Base-by-base conservation (phyloP, 1,140 invertebrate genomes). In the Drosophila lini region DNA sequence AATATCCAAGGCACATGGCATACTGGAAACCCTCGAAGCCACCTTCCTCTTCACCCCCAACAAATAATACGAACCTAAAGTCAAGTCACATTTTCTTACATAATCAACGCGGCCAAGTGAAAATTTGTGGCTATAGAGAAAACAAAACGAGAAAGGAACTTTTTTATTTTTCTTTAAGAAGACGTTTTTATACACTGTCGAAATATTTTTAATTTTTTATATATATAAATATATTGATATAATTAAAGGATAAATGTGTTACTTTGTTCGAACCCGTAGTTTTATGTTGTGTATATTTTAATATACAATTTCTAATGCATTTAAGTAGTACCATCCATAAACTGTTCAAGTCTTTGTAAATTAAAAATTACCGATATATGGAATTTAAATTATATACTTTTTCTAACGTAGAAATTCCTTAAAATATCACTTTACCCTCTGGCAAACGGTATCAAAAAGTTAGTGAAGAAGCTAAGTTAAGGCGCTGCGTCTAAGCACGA, bases 81-180 rank as follows among this genome's bases (percentile, higher is more conserved):
- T 47, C 74, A 44, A 76, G 81, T 85, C 83, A 86, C 79, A 86
- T 86, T 86, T 48, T 71, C 83, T 86, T 86, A 69, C 73, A 86
- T 86, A 86, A 86, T 61, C 63, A 62, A 52, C 48, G 53, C 45
- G 42, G 45, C 55, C 25, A 83, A 76, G 52, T 71, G 68, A 76
- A 76, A 67, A 74, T 58, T 74, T 74, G 40, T 38, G 50, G 50
- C 16, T 22, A 15, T 34, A 36, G 32, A 32, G 44, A 28, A 64
- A 34, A 47, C 8, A 56, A 41, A 71, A 47, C 3, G 28, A 28
- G n/a, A 59, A 65, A 28, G 58, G n/a, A 28, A n/a, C 22, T 60
- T 22, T 2, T 3, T 3, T 1, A n/a, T 8, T 22, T 13, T 22
- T 45, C 0, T 3, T 13, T 1, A 45, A 45, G 5, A 22, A 22